Evolutionary conservation across 53 echinoderm and acorn worm species (phyloP), one percentile per base, ranked within the genome.

Genomic region (Apostichopus leukothele): DNA sequence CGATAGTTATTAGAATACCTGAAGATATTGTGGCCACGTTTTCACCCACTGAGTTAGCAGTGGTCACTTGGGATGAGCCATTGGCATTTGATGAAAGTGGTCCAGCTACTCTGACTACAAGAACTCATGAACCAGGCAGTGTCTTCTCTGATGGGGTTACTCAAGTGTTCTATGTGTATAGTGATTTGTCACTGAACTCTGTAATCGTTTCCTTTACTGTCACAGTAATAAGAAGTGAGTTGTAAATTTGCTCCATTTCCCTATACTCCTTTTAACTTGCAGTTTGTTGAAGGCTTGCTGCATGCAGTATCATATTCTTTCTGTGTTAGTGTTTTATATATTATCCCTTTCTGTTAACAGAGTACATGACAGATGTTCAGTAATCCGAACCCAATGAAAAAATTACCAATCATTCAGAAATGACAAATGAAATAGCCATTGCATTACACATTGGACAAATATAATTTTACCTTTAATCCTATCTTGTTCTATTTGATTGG

Each of bases 81-180:
- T 18, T 10, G 19, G 53, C 22, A 6, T 79, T 68, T 18, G 87
- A 50, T 7, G 91, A 91, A 55, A 55, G 60, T 66, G 67, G 73
- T 8, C 75, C 50, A 55, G 74, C 74, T 5, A 9, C 53, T 23
- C 6, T 54, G 12, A 53, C 54, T 4, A 9, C 63, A 25, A 89
- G 91, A 54, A 89, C 18, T 22, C 60, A 68, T 12, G 74, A 50
- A 50, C 93, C 93, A 0, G 91, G 91, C 18, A 50, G 75, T 20
- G 10, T 6, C 26, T 93, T 93, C 86, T 14, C 66, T 4, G 86
- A 76, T n/a, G 93, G 93, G 8, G 75, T 22, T 7, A 91, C 91
- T 52, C 27, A 9, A 14, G 94, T 93, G 26, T 25, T 25, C 9
- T 93, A 93, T 51, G 57, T 50, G 5, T 93, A 86, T 67, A 66